Evolutionary conservation across 92 coral and sea anemone genomes (phyloP).

Genomic region (Bergia puertoricense): DNA sequence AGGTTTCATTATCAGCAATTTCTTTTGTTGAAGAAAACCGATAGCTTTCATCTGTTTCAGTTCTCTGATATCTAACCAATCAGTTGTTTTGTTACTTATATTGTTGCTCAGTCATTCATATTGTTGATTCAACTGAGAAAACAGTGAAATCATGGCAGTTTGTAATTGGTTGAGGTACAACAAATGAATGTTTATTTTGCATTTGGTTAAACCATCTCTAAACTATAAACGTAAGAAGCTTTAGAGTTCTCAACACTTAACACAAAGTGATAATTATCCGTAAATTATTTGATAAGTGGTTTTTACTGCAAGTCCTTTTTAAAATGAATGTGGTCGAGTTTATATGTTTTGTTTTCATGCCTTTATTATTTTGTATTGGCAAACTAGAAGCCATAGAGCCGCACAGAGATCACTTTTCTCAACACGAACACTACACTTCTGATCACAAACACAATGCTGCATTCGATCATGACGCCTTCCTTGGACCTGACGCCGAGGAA

Average conservation of each 20-base stretch:
- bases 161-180: constrained; percentile 1
- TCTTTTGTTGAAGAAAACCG: background rate
- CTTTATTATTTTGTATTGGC: background rate
- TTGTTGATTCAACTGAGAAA: constrained; percentile 34
- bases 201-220: background rate
- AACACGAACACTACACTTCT: constrained; percentile 82
- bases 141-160: constrained; percentile 37
- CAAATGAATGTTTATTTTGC: background rate
- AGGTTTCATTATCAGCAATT: too few species aligned
- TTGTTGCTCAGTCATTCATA: background rate
- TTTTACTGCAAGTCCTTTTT: background rate
- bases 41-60: background rate
- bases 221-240: background rate
- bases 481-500: constrained; percentile 94
- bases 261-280: background rate
- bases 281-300: background rate
- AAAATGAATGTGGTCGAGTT: constrained; percentile 33
- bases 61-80: background rate
- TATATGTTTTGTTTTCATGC: background rate
- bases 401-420: constrained; percentile 81
- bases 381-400: constrained; percentile 57
- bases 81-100: background rate
- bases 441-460: constrained; percentile 74
- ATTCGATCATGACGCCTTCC: constrained; percentile 95
- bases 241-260: background rate